A percentile compares a stretch with the other conserved stretches of the same genome.
phyloP scores from a whole-genome alignment of 1,140 invertebrate species.

The Leptinotarsa defecta region DNA sequence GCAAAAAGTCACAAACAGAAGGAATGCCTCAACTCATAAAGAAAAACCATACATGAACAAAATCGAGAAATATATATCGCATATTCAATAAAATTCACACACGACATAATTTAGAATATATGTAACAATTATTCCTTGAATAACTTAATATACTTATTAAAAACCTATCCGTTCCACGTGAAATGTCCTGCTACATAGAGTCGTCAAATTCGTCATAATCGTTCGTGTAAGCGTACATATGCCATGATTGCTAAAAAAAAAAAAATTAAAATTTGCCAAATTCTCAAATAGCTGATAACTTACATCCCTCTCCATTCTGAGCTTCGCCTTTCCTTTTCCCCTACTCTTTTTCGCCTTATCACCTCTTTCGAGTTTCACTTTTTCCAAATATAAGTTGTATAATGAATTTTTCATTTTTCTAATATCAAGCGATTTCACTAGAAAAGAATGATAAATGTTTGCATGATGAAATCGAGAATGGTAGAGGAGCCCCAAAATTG shows the following conservation, averaged over 20 bases:
- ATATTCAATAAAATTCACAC: slow-evolving; percentile 16
- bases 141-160: slow-evolving; percentile 21
- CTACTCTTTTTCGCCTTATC: slow-evolving; percentile 73
- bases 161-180: not conserved
- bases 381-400: slow-evolving; percentile 80
- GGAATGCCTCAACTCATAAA: not conserved
- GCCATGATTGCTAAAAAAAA: slow-evolving; percentile 60
- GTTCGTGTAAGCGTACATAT: slow-evolving; percentile 62
- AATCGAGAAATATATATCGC: not conserved
- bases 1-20: not conserved
- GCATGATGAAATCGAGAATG: not conserved
- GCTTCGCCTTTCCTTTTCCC: slow-evolving; percentile 75
- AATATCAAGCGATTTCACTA: slow-evolving; percentile 73
- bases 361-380: slow-evolving; percentile 78
- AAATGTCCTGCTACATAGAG: slow-evolving; percentile 65
- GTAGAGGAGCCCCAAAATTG: not conserved
- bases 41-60: slow-evolving; percentile 8
- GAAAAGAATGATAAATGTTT: slow-evolving; percentile 37
- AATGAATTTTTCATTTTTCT: slow-evolving; percentile 81
- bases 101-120: not conserved
- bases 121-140: not conserved
- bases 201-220: slow-evolving; percentile 67
- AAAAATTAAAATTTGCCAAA: slow-evolving; percentile 25
- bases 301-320: slow-evolving; percentile 73
- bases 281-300: slow-evolving; percentile 48